Evolutionary conservation across 2,888 invertebrate species (phyloP), one percentile per base, ranked within the genome.

Genomic region (Ochropleura leucogaster): DNA sequence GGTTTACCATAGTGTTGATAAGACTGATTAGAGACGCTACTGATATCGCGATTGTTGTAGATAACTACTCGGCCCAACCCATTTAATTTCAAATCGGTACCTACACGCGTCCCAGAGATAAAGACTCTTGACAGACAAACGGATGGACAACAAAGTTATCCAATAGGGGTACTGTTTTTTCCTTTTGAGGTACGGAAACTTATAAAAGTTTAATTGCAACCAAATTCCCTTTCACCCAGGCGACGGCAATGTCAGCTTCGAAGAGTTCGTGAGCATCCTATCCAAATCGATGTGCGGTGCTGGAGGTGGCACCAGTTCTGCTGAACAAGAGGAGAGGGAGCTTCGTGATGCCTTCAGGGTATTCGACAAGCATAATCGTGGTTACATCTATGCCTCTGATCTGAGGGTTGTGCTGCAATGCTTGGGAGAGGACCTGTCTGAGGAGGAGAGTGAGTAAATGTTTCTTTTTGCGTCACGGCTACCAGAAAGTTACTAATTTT

Each of bases 281-380:
- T 98, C 98, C 69, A 97, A 98, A 91, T 98, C 98, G 88, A 97
- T 97, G 89, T 97, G 97, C 18, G 97, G 97, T 20, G 97, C 97
- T 55, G 97, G 97, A 8, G 97, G 95, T 44, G 96, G 97, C 46
- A 97, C 97, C 75, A 97, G 97, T 53, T 97, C 97, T 0, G 97
- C 97, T 0, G 98, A 98, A 90, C 98, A 98, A 90, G 98, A 98
- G 92, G 98, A 98, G 90, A 97, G 98, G 74, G 98, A 98, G 89
- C 94, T 98, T 14, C 95, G 98, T 42, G 99, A 99, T 91, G 98
- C 98, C 10, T 98, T 99, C 94, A 97, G 98, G 82, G 98, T 98
- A 30, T 99, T 99, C 90, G 99, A 99, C 93, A 99, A 99, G 89
- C 98, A 98, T 90, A 98, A 98, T 94, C 97, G 98, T n/a, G 98